Percentiles rank a stretch among this genome's conserved stretches.
phyloP scores from a whole-genome alignment of 2,888 invertebrate genomes.

The Globia sparganii region DNA sequence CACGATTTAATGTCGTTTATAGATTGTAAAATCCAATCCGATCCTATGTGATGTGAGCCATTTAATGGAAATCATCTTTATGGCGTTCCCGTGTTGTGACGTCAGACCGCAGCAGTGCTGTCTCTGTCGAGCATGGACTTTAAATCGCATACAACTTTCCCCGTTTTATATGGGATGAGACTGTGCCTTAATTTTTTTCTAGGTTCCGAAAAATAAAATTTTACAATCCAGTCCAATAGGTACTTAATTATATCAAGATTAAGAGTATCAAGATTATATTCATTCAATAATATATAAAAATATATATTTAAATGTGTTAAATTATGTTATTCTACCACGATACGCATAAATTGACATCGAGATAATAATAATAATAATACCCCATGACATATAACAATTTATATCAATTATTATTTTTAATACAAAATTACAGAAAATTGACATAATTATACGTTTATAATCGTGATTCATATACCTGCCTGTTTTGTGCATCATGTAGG shows the following conservation, averaged over 20 bases:
- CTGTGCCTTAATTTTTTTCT: neutral
- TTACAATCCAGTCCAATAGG: too few relatives aligned
- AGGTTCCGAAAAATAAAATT: neutral
- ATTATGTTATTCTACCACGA: neutral
- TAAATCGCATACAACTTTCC: neutral
- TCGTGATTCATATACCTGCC: neutral
- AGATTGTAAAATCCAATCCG: too few relatives aligned
- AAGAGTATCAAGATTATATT: too few relatives aligned
- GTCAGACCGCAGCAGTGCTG: neutral
- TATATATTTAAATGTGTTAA: too few relatives aligned
- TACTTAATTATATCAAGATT: too few relatives aligned
- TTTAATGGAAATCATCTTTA: too few relatives aligned
- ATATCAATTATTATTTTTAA: slow-evolving; percentile 4
- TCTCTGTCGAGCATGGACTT: neutral
- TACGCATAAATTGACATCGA: slow-evolving; percentile 1
- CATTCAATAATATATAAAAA: too few relatives aligned
- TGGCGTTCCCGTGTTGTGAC: neutral
- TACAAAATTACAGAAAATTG: neutral
- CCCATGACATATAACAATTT: slow-evolving; percentile 4
- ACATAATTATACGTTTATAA: neutral
- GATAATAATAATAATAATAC: slow-evolving; percentile 4
- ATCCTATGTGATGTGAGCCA: too few relatives aligned
- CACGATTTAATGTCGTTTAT: too few relatives aligned
- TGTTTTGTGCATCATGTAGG: neutral
- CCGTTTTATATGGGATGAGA: neutral